Evolutionary conservation across 1,140 invertebrate genomes (phyloP), one percentile per base, ranked within the genome.

Genomic region (Kradibia gibbosae): DNA sequence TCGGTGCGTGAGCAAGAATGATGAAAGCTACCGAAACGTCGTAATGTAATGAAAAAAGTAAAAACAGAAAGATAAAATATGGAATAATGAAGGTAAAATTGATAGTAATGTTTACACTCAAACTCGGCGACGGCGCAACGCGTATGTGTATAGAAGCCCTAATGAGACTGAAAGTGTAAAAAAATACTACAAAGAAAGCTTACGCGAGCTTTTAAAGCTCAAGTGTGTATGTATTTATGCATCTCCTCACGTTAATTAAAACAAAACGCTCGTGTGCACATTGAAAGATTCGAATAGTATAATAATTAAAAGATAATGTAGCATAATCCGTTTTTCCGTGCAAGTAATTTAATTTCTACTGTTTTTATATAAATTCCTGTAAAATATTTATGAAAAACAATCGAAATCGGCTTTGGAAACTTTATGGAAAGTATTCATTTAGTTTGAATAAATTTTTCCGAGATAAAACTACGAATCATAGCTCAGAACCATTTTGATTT

Each of bases 111-210:
- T 22, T 34, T 34, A 45, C 67, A 67, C 31, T 67, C 76, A 17
- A 82, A 82, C 82, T 84, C 75, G 82, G 65, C 78, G 36, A 73
- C 78, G 83, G 84, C 81, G 82, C 83, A 81, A 83, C 85, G 83
- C 84, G 81, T 80, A 84, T 85, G 82, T 72, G 67, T 67, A 65
- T 65, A 84, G 75, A 87, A 86, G 84, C 86, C 86, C 88, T 86
- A 83, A 91, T 90, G 90, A 91, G 90, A 91, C 90, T 91, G 90
- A 91, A 86, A 86, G 87, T 86, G 88, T 90, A 88, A 81, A 90
- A 88, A 85, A 86, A 87, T 89, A 88, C 88, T 88, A 90, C 87
- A 89, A 90, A 87, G 86, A 87, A 87, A 90, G 87, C 87, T 88
- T 88, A 80, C 53, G 50, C 1, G 13, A 73, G 73, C 45, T 82